Base-by-base conservation (phyloP, 2,797 vertebrate species). In the Hozukius guyotensis region DNA sequence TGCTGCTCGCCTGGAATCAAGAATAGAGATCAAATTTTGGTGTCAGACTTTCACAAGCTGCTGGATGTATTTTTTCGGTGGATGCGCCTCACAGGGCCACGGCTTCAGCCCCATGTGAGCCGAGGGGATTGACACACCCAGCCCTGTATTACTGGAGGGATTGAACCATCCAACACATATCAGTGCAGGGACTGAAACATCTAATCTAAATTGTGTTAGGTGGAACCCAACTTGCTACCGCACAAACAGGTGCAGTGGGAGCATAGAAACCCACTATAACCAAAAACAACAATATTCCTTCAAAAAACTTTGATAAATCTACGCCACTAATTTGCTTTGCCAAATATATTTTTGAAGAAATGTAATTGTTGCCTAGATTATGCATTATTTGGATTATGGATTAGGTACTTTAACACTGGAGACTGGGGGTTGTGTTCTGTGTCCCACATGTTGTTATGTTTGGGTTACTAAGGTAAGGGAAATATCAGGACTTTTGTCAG, bases 121-220 rank as follows among this genome's bases (percentile, higher is more conserved):
- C 6, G 18, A 70, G 55, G 65, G 71, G 76, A 82, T 77, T 67
- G 46, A 72, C 75, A 80, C 64, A 81, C 60, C 64, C 63, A 38
- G 38, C 11, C 13, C 18, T 46, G 24, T 52, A 67, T 80, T 60
- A 75, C 67, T 27, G 49, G 6, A 68, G 68, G 79, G 64, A 82
- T 66, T 63, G 60, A 85, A 63, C 74, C 66, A 24, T 70, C 75
- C 62, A 71, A 55, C 68, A 81, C 25, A 60, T 55, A 73, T 85
- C 80, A 63, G 46, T 11, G 56, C 22, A 56, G 34, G 49, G 27
- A 53, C 71, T 32, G n/a, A 81, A 72, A 62, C n/a, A 78, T 78
- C 36, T 18, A 72, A 78, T 85, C 53, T 78, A 52, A 72, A 27
- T 60, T 73, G n/a, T 77, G 57, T 11, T 49, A 9, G 24, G 42